Evolutionary conservation across 2,888 invertebrate genomes (phyloP).

Genomic region (Chaetogeoica ovagalla): DNA sequence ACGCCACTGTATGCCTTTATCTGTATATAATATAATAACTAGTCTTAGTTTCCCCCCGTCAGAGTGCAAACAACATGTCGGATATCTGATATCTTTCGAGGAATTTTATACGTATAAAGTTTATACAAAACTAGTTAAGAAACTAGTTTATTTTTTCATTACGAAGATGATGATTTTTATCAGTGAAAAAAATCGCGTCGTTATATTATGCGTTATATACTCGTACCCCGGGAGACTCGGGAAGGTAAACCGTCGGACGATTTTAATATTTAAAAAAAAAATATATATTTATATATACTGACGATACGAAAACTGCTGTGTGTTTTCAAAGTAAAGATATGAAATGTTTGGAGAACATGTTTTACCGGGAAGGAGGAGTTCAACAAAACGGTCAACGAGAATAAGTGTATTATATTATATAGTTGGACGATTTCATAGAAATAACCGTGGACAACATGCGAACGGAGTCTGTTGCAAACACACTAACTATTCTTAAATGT

Average conservation of each 20-base stretch:
- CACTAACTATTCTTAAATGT: conserved; percentile 3
- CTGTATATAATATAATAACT: too few species aligned
- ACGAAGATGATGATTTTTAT: conserved; percentile 25
- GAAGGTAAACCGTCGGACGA: conserved; percentile 4
- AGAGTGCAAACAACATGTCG: too few species aligned
- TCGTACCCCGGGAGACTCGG: not conserved
- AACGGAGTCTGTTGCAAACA: not conserved
- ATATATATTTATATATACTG: not conserved
- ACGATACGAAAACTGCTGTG: not conserved
- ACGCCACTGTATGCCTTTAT: too few species aligned
- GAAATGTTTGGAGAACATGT: not conserved
- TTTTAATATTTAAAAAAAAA: conserved; percentile 10
- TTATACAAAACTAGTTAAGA: conserved; percentile 18
- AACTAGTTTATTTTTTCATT: conserved; percentile 41
- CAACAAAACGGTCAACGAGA: not conserved
- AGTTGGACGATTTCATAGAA: too few species aligned
- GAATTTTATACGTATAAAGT: conserved; percentile 3
- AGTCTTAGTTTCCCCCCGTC: too few species aligned
- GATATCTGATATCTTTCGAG: conserved; percentile 28
- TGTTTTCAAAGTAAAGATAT: conserved; percentile 9
- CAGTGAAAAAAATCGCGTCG: conserved; percentile 22
- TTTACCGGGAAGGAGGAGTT: not conserved
- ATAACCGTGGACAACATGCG: not conserved
- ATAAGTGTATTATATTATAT: not conserved
- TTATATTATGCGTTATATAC: not conserved